These are phyloP conservation scores for Danio kyathit DNA, from an alignment of 2,797 vertebrate genomes.

Conservation along the genomic window DNA sequence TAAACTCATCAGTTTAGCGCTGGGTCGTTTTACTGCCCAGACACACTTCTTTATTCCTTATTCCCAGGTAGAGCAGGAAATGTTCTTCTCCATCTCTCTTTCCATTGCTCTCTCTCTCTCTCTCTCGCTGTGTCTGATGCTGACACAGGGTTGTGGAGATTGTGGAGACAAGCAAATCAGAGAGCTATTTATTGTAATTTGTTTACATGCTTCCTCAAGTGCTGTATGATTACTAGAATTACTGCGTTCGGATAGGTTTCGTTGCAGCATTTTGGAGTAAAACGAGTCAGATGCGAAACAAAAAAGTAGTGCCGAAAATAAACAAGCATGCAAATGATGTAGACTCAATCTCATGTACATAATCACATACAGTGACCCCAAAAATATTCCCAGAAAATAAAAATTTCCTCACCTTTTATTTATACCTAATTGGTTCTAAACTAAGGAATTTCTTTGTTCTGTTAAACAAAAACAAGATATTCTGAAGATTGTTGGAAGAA, in stretches of 20 bases:
- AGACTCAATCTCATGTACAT: not conserved
- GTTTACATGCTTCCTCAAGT: slow-evolving; percentile 84
- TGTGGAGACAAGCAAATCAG: slow-evolving; percentile 85
- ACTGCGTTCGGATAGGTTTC: slow-evolving; percentile 63
- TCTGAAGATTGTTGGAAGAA: too few species aligned
- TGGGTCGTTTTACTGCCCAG: slow-evolving; percentile 99
- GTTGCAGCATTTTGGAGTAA: slow-evolving; percentile 63
- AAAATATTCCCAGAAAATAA: slow-evolving; percentile 6
- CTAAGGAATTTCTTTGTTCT: too few species aligned
- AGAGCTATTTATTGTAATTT: slow-evolving; percentile 88
- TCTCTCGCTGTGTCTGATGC: slow-evolving; percentile 90
- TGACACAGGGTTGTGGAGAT: slow-evolving; percentile 90
- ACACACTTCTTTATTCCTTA: slow-evolving; percentile 99
- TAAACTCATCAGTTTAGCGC: slow-evolving; percentile 99
- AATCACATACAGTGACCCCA: not conserved
- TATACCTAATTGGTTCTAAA: too few species aligned
- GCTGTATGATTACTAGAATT: slow-evolving; percentile 77
- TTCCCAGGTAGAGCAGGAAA: slow-evolving; percentile 95
- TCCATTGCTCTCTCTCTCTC: slow-evolving; percentile 17
- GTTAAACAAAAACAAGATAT: too few species aligned
- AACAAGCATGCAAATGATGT: slow-evolving; percentile 2
- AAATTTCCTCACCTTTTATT: too few species aligned
- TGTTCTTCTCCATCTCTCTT: slow-evolving; percentile 57
- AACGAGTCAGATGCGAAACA: slow-evolving; percentile 9
- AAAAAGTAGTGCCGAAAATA: not conserved